Evolutionary conservation across 2,797 vertebrate genomes (phyloP), one percentile per base, ranked within the genome.

Genomic region (Scolopax bukidnonensis): DNA sequence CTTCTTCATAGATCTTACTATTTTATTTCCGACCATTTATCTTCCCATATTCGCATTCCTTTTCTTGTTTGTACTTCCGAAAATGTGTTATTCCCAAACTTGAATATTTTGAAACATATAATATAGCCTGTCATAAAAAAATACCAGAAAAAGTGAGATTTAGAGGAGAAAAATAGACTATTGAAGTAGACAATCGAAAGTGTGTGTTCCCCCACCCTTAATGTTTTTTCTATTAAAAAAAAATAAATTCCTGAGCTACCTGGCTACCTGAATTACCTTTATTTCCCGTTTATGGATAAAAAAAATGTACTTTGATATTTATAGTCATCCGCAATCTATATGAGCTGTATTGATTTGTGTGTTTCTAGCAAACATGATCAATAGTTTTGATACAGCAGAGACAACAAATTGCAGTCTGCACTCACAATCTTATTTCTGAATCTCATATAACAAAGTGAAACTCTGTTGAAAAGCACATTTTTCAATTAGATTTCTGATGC

Each of bases 401-500:
- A 64, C 20, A 41, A 16, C 21, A 82, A 74, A 67, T 25, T 74
- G 17, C 77, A 88, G 48, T 84, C 53, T 47, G 33, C 47, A 33
- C 48, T 71, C 50, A 17, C 57, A 74, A 16, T 69, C 36, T 80
- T 63, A 53, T 81, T 91, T 91, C 47, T 73, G 45, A 87, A 90
- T 92, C 50, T 87, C 68, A 83, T 74, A 69, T 33, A 81, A 40
- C 1, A 0, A 86, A 73, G 61, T 56, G 56, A 74, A 95, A 53
- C 47, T 87, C 28, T 71, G 25, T 65, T 91, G 61, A 76, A 95
- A 92, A 88, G 16, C 53, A 70, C 25, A 60, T 81, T 94, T 93
- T 93, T 76, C 86, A 86, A 47, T 82, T 86, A 83, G 54, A 77
- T 91, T 95, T 93, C 68, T 84, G 92, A 61, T 41, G 41, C 57